Conservation (phyloP, 2,888 invertebrate genomes). For the Caenorhabditis afra region DNA sequence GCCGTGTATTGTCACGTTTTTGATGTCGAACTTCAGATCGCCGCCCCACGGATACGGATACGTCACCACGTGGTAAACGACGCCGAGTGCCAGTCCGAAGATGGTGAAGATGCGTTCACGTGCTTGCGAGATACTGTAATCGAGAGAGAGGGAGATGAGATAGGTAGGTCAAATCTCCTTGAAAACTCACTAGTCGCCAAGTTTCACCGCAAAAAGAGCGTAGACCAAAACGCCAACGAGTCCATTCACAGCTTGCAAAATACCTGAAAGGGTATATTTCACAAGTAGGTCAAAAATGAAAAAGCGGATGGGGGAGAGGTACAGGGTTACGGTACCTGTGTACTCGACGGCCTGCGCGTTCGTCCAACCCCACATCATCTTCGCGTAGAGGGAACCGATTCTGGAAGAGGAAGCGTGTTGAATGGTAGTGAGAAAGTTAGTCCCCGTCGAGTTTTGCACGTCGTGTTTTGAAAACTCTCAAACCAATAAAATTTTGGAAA, state of each 20-base stretch:
- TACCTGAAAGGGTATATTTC: constrained; percentile 42
- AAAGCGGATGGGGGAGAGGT: too few relatives aligned
- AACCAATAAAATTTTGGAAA: too few relatives aligned
- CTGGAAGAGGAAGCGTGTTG: constrained; percentile 48
- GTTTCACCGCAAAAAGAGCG: constrained; percentile 59
- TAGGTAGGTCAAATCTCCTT: neutral
- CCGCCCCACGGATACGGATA: constrained; percentile 65
- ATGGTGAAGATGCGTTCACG: constrained; percentile 66
- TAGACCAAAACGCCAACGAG: constrained; percentile 62
- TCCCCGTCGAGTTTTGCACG: too few relatives aligned
- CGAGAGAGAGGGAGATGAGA: too few relatives aligned
- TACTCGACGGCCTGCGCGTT: constrained; percentile 63
- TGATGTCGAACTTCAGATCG: constrained; percentile 21
- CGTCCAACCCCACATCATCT: constrained; percentile 69
- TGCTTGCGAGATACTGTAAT: constrained; percentile 60
- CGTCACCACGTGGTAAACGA: constrained; percentile 65
- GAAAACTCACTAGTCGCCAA: constrained; percentile 64
- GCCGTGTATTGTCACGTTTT: constrained; percentile 48
- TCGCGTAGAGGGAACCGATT: constrained; percentile 66
- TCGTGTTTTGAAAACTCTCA: too few relatives aligned
- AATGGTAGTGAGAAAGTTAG: too few relatives aligned
- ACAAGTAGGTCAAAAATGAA: too few relatives aligned
- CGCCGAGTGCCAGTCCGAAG: constrained; percentile 59
- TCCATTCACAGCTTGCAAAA: constrained; percentile 66
- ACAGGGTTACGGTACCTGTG: constrained; percentile 33